Base-by-base conservation (phyloP, 2,797 vertebrate species). In the Eurystomus glaucurus region DNA sequence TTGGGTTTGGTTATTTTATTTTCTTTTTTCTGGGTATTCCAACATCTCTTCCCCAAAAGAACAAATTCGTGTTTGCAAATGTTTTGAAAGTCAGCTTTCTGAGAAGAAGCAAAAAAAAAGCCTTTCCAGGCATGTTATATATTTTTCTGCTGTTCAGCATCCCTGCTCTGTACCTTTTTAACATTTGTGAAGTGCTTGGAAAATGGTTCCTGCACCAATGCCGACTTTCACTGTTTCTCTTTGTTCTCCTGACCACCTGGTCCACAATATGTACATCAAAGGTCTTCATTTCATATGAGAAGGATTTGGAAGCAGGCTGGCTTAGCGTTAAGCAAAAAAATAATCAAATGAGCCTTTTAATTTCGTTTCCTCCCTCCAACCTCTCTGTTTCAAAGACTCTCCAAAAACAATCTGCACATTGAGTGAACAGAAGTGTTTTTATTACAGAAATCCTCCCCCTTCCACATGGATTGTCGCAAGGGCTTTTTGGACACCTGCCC, bases 351-450 rank as follows among this genome's bases (percentile, higher is more conserved):
- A 95, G 64, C 71, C 68, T 94, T 93, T 97, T 95, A 85, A 93
- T 93, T 96, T 82, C 70, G 77, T 72, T 68, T 51, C 58, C 41
- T 76, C 62, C 52, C 35, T 9, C 3, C 57, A 85, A 17, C 52
- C 64, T 85, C 88, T 90, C 81, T 39, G 43, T 95, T 94, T 96
- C 92, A 94, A 96, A 97, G 93, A 68, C 86, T 91, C 95, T 97
- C 88, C 75, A 92, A 52, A 95, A 94, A 57, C 94, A 96, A 75
- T 96, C 94, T 93, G 95, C 91, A 95, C 71, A 51, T 50, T 88
- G 90, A 97, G 81, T 64, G 93, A 97, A 96, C 95, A 97, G 94
- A 97, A 95, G 93, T 97, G 96, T 68, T 94, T 96, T 96, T 96
- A 96, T 95, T 97, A 83, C 93, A 92, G 93, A 94, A 96, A 88